A percentile compares a stretch with the other conserved stretches of the same genome.
Conservation (phyloP, 2,113 vertebrate genomes). For the Siphamia tubifer region DNA sequence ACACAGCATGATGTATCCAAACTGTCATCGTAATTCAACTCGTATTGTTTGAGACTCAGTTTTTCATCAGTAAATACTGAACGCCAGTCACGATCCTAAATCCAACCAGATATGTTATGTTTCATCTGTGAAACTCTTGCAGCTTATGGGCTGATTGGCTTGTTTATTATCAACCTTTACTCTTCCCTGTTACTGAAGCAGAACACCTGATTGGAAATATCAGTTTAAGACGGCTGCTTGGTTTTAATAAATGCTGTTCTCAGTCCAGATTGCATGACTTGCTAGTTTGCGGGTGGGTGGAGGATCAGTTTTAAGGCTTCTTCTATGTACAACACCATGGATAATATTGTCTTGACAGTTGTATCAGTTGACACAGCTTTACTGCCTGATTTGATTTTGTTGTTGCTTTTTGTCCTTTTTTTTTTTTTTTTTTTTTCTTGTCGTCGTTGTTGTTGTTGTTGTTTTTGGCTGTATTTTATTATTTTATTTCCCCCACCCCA, state of each 20-base stretch:
- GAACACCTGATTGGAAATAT: constrained; percentile 16
- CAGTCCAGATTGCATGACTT: constrained; percentile 52
- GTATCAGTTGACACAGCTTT: constrained; percentile 62
- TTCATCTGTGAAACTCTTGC: constrained; percentile 25
- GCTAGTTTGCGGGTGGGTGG: constrained; percentile 26
- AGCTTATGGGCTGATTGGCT: constrained; percentile 52
- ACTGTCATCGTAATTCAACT: constrained; percentile 21
- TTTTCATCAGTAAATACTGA: constrained; percentile 29
- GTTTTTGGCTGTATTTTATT: constrained; percentile 54
- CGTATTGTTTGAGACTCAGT: constrained; percentile 26
- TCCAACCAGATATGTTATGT: neutral
- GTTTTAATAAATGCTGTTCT: constrained; percentile 18
- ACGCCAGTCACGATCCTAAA: constrained; percentile 2
- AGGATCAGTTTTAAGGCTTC: constrained; percentile 35
- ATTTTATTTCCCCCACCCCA: neutral
- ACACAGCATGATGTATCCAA: constrained; percentile 25
- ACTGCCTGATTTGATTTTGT: no score
- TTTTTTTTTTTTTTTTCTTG: neutral
- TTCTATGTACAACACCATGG: constrained; percentile 38
- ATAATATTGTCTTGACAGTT: constrained; percentile 47
- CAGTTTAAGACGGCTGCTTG: constrained; percentile 9
- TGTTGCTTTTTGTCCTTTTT: constrained; percentile 15
- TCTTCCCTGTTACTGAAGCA: constrained; percentile 24
- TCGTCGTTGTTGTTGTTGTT: neutral
- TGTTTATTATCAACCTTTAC: constrained; percentile 37